These are phyloP conservation scores for Eupithecia inturbata DNA, from an alignment of 2,888 invertebrate species.

Conservation along the genomic window DNA sequence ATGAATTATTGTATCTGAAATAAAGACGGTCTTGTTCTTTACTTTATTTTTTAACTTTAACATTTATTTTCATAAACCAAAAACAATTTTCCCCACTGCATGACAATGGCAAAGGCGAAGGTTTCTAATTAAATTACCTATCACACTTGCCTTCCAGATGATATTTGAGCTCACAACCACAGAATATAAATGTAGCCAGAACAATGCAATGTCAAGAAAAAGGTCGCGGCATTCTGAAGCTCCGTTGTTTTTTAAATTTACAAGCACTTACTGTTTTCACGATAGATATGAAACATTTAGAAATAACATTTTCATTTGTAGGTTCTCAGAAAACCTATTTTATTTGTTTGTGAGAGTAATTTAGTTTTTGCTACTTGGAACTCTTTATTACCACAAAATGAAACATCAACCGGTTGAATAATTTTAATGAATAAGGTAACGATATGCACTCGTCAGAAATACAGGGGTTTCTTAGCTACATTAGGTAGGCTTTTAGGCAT, in stretches of 20 bases:
- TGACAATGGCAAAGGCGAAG: too few species aligned
- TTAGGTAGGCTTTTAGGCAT: not conserved
- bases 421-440: not conserved
- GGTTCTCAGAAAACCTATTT: not conserved
- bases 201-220: conserved; percentile 28
- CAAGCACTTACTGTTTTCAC: not conserved
- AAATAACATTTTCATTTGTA: not conserved
- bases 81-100: not conserved
- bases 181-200: not conserved
- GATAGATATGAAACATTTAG: not conserved
- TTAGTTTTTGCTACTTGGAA: not conserved
- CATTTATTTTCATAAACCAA: not conserved
- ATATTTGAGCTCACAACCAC: conserved; percentile 17
- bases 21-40: too few species aligned
- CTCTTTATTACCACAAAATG: too few species aligned
- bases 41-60: too few species aligned
- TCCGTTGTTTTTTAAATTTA: not conserved
- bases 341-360: not conserved
- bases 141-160: conserved; percentile 9
- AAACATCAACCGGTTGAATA: not conserved
- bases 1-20: too few species aligned
- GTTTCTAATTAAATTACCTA: too few species aligned
- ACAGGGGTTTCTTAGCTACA: not conserved
- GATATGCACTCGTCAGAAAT: not conserved
- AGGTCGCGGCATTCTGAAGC: not conserved